These are phyloP conservation scores for Chloroceryle amazona DNA, from an alignment of 2,797 vertebrate genomes.

Conservation along the genomic window DNA sequence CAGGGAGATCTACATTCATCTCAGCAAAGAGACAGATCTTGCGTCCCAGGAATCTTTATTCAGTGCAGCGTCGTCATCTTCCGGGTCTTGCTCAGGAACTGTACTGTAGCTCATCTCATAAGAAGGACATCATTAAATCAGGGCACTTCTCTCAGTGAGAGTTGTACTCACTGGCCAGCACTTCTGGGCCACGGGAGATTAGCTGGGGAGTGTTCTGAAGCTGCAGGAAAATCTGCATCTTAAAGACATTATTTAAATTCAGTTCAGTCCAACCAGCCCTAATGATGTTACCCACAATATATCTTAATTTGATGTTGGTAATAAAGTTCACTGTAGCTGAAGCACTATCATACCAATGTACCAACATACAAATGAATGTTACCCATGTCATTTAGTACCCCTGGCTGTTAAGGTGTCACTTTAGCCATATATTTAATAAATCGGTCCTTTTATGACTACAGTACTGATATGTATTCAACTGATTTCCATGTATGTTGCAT, in stretches of 20 bases:
- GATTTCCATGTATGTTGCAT: conserved; percentile 73
- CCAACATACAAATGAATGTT: conserved; percentile 67
- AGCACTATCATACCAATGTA: conserved; percentile 20
- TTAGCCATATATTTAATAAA: conserved; percentile 70
- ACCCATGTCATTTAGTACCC: conserved; percentile 55
- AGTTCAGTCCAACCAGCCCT: conserved; percentile 39
- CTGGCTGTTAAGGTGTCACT: conserved; percentile 69
- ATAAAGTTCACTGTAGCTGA: conserved; percentile 66
- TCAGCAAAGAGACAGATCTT: neutral
- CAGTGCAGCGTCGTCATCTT: fast-evolving
- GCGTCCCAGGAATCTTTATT: neutral
- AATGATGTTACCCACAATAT: conserved; percentile 68
- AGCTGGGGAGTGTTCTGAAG: neutral
- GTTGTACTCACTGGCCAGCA: neutral
- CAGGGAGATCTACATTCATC: neutral
- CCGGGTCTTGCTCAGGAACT: neutral
- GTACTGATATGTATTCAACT: conserved; percentile 67
- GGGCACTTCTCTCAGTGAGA: neutral
- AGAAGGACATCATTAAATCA: conserved; percentile 29
- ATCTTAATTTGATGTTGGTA: conserved; percentile 75
- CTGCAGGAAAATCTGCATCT: neutral
- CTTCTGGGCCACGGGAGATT: neutral
- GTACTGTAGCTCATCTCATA: neutral
- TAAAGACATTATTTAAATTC: conserved; percentile 72
- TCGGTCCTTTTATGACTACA: conserved; percentile 67